A percentile compares a stretch with the other conserved stretches of the same genome.
Evolutionary conservation across 2,113 vertebrate species (phyloP).

Genomic region (Antigone vipio): DNA sequence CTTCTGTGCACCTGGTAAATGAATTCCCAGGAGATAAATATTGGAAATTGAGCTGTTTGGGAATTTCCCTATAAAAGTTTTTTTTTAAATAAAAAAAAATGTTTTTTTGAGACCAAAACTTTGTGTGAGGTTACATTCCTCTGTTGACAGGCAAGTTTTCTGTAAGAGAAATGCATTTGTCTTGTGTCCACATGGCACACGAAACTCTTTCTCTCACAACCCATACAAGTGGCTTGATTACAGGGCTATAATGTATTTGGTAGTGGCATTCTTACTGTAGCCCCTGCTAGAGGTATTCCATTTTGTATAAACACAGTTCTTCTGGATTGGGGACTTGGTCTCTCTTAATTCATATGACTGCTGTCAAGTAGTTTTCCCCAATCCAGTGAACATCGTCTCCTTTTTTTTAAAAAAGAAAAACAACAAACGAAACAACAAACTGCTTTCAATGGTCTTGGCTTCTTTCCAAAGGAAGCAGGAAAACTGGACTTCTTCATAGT

Average conservation of each 20-base stretch:
- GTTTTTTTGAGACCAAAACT: neutral
- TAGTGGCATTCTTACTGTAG: neutral
- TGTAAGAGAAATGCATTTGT: neutral
- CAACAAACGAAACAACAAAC: neutral
- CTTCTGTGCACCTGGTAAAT: neutral
- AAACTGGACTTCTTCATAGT: neutral
- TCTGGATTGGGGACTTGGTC: neutral
- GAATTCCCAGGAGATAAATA: neutral
- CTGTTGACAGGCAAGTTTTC: neutral
- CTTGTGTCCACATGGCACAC: neutral
- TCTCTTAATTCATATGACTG: neutral
- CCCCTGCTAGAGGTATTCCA: neutral
- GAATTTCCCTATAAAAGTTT: neutral
- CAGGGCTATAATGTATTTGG: neutral
- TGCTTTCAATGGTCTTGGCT: neutral
- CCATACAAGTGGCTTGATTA: neutral
- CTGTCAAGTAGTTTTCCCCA: neutral
- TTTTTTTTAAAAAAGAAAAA: neutral
- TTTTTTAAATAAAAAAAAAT: neutral
- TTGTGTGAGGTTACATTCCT: neutral
- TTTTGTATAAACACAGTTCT: neutral
- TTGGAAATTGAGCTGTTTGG: neutral
- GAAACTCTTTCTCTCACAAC: neutral
- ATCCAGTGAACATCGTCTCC: neutral
- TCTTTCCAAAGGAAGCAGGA: conserved; percentile 17